Conservation (phyloP, 2,797 vertebrate genomes). For the Hafferia zeledoni region DNA sequence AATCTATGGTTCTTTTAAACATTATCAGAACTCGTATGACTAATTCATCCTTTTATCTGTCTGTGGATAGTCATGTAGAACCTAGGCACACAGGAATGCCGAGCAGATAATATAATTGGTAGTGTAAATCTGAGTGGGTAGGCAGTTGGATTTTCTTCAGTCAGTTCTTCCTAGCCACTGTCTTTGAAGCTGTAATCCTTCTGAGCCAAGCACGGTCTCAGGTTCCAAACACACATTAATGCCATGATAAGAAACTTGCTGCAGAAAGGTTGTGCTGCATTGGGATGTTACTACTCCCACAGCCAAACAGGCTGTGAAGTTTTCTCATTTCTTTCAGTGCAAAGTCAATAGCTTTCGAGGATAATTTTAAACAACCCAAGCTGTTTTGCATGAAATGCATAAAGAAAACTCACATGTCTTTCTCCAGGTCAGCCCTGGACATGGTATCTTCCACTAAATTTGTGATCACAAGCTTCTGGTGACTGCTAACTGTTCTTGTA, state of each 20-base stretch:
- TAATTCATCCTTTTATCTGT: slow-evolving; percentile 44
- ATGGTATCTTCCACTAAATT: neutral
- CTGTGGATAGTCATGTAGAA: slow-evolving; percentile 13
- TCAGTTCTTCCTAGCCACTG: slow-evolving; percentile 39
- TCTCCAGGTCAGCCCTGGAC: neutral
- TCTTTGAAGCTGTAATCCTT: slow-evolving; percentile 51
- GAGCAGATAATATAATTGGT: slow-evolving; percentile 51
- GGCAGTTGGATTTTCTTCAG: slow-evolving; percentile 66
- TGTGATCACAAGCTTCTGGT: slow-evolving; percentile 11
- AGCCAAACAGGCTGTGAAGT: neutral
- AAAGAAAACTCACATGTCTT: neutral
- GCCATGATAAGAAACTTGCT: neutral
- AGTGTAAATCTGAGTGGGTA: slow-evolving; percentile 64
- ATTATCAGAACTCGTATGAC: slow-evolving; percentile 32
- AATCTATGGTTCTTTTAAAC: neutral
- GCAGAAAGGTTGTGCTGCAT: neutral
- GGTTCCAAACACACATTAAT: slow-evolving; percentile 1
- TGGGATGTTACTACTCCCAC: neutral
- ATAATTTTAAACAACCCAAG: neutral
- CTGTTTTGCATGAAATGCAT: neutral
- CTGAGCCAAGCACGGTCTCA: neutral
- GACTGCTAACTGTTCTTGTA: neutral
- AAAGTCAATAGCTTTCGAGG: neutral
- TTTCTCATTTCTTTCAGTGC: neutral
- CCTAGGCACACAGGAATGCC: slow-evolving; percentile 61